Conservation (phyloP, 2,113 vertebrate genomes). For the Corapipo altera region DNA sequence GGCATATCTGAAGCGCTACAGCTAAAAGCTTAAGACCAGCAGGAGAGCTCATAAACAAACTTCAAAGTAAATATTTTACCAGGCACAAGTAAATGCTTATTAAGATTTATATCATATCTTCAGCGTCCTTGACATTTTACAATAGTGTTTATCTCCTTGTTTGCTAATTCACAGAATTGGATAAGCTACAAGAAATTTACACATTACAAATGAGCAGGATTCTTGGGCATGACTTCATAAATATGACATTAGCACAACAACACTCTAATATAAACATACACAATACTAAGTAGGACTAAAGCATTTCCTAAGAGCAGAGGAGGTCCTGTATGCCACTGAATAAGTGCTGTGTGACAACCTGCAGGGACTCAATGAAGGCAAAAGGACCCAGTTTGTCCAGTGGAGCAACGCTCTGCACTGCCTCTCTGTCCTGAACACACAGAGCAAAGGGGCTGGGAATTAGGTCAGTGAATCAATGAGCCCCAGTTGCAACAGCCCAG, state of each 20-base stretch:
- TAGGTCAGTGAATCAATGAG: not conserved
- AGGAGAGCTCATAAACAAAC: not conserved
- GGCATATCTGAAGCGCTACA: not conserved
- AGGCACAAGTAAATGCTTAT: not conserved
- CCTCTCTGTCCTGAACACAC: not conserved
- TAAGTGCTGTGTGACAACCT: not conserved
- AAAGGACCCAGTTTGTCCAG: not conserved
- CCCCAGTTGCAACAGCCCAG: not conserved
- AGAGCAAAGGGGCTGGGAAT: not conserved
- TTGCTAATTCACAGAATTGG: not conserved
- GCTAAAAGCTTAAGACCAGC: not conserved
- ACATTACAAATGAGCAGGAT: not conserved
- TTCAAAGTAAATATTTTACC: slow-evolving; percentile 10
- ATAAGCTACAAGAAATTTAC: slow-evolving; percentile 14
- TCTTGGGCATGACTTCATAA: not conserved
- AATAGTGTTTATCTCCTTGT: not conserved
- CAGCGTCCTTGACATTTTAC: slow-evolving; percentile 22
- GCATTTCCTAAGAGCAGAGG: not conserved
- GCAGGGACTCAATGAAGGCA: not conserved
- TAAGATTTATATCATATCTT: not conserved
- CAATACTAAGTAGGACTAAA: not conserved
- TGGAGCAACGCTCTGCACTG: not conserved
- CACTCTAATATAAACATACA: not conserved
- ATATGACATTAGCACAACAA: not conserved
- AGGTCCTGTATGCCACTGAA: not conserved